Base-by-base conservation (phyloP, 2,888 invertebrate genomes). In the Polymixis lichenea region DNA sequence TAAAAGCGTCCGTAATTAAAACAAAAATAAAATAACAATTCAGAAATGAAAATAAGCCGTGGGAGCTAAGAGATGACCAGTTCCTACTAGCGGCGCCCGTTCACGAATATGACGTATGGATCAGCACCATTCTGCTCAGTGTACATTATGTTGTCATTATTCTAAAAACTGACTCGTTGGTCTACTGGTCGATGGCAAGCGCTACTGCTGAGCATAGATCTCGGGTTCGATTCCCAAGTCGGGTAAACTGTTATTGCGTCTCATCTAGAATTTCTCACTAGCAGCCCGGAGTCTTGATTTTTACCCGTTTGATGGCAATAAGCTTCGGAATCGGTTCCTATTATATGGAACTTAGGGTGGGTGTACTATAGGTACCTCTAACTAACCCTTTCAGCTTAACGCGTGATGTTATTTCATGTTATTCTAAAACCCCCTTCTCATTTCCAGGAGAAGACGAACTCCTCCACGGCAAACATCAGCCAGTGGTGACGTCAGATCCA, bases 371-470 rank as follows among this genome's bases (percentile, higher is more conserved):
- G 38, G 0, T 19, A 61, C 2, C 19, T 64, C 11, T 64, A 3
- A 7, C 0, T 25, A 11, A 43, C 17, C 19, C 0, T 11, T 17
- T 11, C 1, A 19, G 7, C 19, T 3, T 25, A 13, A 19, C 11
- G 13, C 19, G 19, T 28, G 8, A 25, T 25, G 13, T 55, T 55
- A 17, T 17, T 7, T 28, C 15, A 28, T 51, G 22, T 67, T 67
- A 67, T 67, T 38, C 28, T 76, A 28, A 61, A 61, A 53, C 22
- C 1, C 4, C 2, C 11, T n/a, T 56, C 25, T 38, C 8, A 17
- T 51, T 72, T 61, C 22, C 91, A 98, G 98, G 97, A 87, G 97
- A 98, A 62, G 97, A 97, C 78, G 97, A 96, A 0, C 95, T 98
- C 43, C 94, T 97, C 4, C 96, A 97, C 13, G 97, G 97, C 0